Evolutionary conservation across 2,113 vertebrate genomes (phyloP), one percentile per base, ranked within the genome.

Genomic region (Orientallactaga bullata): DNA sequence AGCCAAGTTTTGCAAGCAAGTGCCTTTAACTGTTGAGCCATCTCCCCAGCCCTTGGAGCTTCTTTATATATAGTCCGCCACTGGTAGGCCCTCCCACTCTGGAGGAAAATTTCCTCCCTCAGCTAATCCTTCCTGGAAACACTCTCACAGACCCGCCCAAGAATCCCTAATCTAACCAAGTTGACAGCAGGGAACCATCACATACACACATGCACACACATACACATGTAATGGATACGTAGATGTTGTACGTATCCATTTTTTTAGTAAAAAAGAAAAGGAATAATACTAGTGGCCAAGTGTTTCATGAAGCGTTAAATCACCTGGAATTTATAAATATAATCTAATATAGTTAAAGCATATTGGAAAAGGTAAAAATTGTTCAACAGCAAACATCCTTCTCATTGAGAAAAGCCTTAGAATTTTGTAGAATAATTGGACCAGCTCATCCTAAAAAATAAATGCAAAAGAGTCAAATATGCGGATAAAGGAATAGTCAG

Each of bases 291-390:
- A n/a, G 11, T 42, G 16, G 26, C 6, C 76, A 71, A 77, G 12
- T 76, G 88, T 18, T 94, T 79, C 42, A 63, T 24, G 95, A 55
- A 55, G 3, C 39, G 63, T 83, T 78, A 88, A 78, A 42, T 78
- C 26, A 58, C 63, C 88, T 90, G 37, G 79, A 82, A 68, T 78
- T 58, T 86, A 68, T 66, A 28, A 94, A 71, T 85, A 60, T 51
- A 88, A 35, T 65, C 30, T 89, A 80, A 81, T 85, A 55, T 9
- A 78, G 20, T 69, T 73, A 76, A 82, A 83, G 90, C 92, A 28
- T 96, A 80, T 35, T 58, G 68, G 69, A 78, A 92, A 84, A 69
- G 66, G 72, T 84, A 66, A 76, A 89, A 96, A 60, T 23, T 28
- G 61, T 17, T 55, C 86, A 89, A 26, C 21, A 47, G 12, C 23